Conservation (phyloP, 1,140 invertebrate species). For the Drosophila santomea region DNA sequence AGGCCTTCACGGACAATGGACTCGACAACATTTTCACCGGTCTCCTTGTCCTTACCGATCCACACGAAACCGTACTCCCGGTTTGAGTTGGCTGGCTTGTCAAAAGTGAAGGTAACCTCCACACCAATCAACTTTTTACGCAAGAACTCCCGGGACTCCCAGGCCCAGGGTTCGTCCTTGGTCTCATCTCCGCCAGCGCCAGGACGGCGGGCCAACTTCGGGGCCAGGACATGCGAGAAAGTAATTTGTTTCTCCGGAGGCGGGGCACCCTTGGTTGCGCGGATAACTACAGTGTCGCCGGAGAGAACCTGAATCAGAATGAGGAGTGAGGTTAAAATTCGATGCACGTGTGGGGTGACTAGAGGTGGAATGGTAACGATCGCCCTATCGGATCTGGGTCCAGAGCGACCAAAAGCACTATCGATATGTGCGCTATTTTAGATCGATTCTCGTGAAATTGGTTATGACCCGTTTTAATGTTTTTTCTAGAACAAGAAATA, state of each 20-base stretch:
- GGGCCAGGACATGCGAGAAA: conserved; percentile 95
- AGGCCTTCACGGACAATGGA: conserved; percentile 94
- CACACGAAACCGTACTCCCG: conserved; percentile 96
- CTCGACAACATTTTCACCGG: conserved; percentile 95
- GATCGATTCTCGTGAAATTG: not conserved
- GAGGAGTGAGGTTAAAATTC: conserved; percentile 66
- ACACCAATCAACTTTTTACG: conserved; percentile 96
- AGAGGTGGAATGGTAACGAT: conserved; percentile 14
- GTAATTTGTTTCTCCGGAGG: conserved; percentile 96
- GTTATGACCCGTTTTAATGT: not conserved
- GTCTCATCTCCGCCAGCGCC: conserved; percentile 88
- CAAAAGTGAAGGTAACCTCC: conserved; percentile 92
- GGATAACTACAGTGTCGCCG: conserved; percentile 95
- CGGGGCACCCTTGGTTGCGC: conserved; percentile 91
- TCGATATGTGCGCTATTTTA: conserved; percentile 11
- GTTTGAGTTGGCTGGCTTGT: conserved; percentile 90
- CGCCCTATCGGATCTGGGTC: not conserved
- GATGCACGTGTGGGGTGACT: conserved; percentile 19
- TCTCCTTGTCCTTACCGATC: conserved; percentile 91
- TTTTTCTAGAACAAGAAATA: too few relatives aligned
- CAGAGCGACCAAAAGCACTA: not conserved
- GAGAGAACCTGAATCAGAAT: conserved; percentile 90
- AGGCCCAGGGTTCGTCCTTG: conserved; percentile 97
- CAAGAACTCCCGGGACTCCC: conserved; percentile 97
- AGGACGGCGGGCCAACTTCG: conserved; percentile 93